phyloP scores from a whole-genome alignment of 2,113 vertebrate genomes.

The Kryptolebias marmoratus region DNA sequence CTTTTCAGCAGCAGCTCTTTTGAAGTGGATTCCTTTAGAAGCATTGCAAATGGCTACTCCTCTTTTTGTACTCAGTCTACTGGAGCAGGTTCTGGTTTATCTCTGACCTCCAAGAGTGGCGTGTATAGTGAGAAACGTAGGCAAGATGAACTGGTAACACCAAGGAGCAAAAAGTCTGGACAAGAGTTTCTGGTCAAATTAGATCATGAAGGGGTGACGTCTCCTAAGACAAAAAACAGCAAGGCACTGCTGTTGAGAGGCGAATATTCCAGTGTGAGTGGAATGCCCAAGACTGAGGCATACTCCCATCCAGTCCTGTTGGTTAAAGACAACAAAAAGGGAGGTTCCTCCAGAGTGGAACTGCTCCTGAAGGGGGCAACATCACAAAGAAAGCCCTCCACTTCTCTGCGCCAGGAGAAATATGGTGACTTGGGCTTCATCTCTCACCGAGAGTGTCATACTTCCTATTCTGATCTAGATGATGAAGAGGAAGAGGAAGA shows the following conservation, averaged over 20 bases:
- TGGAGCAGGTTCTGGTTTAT: conserved; percentile 79
- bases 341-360: conserved; percentile 82
- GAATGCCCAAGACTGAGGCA: conserved; percentile 78
- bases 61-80: conserved; percentile 84
- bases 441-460: conserved; percentile 92
- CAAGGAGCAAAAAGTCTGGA: conserved; percentile 81
- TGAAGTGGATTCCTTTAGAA: conserved; percentile 93
- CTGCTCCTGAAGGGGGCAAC: conserved; percentile 86
- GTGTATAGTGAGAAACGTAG: conserved; percentile 84
- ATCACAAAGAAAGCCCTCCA: conserved; percentile 83
- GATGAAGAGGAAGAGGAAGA: conserved; percentile 82
- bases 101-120: conserved; percentile 78
- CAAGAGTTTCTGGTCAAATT: conserved; percentile 92
- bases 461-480: conserved; percentile 91
- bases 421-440: conserved; percentile 85
- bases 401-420: conserved; percentile 70
- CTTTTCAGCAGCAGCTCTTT: conserved; percentile 93
- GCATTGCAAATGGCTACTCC: conserved; percentile 92
- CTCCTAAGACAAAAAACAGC: conserved; percentile 95
- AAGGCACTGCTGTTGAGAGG: conserved; percentile 86
- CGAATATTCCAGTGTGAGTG: conserved; percentile 71
- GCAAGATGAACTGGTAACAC: conserved; percentile 74
- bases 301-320: conserved; percentile 86
- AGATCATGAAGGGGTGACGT: conserved; percentile 96
- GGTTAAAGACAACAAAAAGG: conserved; percentile 90